phyloP scores from a whole-genome alignment of 2,797 vertebrate species.

The Manis pentadactyla region DNA sequence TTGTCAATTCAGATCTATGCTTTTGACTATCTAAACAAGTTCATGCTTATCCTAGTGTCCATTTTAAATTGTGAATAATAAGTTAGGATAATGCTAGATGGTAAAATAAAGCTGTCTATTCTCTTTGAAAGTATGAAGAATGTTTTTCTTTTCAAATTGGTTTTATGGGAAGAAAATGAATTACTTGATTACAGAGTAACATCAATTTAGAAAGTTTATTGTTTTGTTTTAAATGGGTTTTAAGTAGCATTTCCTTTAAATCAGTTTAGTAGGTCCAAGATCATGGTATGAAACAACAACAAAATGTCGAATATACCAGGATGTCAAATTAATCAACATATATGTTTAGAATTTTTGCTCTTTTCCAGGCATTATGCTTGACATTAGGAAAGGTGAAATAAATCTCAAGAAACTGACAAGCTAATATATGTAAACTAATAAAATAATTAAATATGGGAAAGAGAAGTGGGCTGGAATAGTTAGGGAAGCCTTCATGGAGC shows the following conservation, averaged over 20 bases:
- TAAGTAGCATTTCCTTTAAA: conserved; percentile 28
- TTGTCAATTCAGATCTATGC: neutral
- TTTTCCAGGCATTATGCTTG: neutral
- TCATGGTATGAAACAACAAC: neutral
- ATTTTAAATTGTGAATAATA: conserved; percentile 42
- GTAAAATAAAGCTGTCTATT: neutral
- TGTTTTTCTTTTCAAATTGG: conserved; percentile 32
- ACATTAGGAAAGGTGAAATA: conserved; percentile 29
- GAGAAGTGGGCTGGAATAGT: neutral
- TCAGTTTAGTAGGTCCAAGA: neutral
- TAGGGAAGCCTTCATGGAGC: neutral
- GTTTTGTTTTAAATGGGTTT: conserved; percentile 30
- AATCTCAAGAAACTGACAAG: neutral
- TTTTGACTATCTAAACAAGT: conserved; percentile 37
- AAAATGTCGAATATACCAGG: neutral
- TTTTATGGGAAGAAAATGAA: neutral
- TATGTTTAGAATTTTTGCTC: neutral
- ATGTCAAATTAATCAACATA: neutral
- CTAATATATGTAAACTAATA: neutral
- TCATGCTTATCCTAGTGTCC: neutral
- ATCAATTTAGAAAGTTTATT: conserved; percentile 47
- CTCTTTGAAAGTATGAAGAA: conserved; percentile 9
- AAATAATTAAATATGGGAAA: neutral
- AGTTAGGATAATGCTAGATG: neutral
- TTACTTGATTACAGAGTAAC: conserved; percentile 10